Percentiles rank a stretch among this genome's conserved stretches.
phyloP scores from a whole-genome alignment of 2,797 vertebrate species.

The Urocyon cinereoargenteus region DNA sequence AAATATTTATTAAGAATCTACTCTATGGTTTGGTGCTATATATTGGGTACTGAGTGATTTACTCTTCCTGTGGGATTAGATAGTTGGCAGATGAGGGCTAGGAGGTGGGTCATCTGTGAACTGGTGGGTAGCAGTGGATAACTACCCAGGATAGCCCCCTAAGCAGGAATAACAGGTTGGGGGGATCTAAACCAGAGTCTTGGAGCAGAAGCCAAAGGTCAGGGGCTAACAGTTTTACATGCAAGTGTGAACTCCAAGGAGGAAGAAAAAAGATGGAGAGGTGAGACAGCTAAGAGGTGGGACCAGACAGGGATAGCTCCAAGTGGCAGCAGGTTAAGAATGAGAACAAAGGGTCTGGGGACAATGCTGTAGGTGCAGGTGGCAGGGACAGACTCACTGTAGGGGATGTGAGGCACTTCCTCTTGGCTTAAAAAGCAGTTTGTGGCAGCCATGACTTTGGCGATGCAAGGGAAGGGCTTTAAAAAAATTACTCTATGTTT shows the following conservation, averaged over 20 bases:
- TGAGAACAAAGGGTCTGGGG: not conserved
- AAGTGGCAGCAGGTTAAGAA: not conserved
- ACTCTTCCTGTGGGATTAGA: not conserved
- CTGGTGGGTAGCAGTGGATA: not conserved
- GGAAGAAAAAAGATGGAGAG: not conserved
- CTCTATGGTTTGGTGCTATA: not conserved
- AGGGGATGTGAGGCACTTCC: not conserved
- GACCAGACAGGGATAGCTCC: not conserved
- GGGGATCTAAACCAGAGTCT: not conserved
- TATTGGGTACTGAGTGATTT: not conserved
- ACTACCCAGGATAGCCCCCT: not conserved
- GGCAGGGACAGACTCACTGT: not conserved
- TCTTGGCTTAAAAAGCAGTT: not conserved
- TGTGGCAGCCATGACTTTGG: not conserved
- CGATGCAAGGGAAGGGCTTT: not conserved
- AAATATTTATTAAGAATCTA: conserved; percentile 41
- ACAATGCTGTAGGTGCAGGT: not conserved
- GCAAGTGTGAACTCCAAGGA: not conserved
- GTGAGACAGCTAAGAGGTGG: not conserved
- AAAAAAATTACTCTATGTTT: not conserved
- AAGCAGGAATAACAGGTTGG: not conserved
- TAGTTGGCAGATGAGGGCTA: not conserved
- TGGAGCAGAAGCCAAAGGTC: not conserved
- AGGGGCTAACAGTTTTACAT: not conserved
- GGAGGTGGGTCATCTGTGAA: not conserved